A percentile compares a stretch with the other conserved stretches of the same genome.
Conservation (phyloP, 2,888 invertebrate genomes). For the Tetramorium bicarinatum region DNA sequence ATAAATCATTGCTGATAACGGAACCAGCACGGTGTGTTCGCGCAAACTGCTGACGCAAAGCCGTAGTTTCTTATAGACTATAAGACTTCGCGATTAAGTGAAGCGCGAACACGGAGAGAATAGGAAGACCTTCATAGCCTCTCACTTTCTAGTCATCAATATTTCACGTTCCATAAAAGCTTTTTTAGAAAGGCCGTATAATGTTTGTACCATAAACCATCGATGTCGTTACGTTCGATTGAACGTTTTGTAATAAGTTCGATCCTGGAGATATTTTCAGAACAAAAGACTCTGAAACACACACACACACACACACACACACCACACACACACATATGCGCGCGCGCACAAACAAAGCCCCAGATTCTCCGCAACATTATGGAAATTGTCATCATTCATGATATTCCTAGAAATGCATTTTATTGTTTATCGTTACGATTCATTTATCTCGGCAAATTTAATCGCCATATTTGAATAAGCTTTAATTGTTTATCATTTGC, state of each 20-base stretch:
- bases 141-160: conserved; percentile 53
- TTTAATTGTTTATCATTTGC: conserved; percentile 10
- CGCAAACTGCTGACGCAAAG: conserved; percentile 55
- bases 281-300: conserved; percentile 20
- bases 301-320: neutral
- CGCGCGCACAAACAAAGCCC: too few species aligned
- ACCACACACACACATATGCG: neutral
- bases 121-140: conserved; percentile 47
- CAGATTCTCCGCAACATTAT: conserved; percentile 11
- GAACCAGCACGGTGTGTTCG: conserved; percentile 6
- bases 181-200: conserved; percentile 46
- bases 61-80: conserved; percentile 50
- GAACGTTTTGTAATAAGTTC: conserved; percentile 47
- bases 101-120: conserved; percentile 44
- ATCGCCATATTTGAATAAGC: conserved; percentile 25
- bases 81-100: conserved; percentile 51
- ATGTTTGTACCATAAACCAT: conserved; percentile 34
- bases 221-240: conserved; percentile 42
- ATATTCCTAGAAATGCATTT: neutral
- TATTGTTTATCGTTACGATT: conserved; percentile 31
- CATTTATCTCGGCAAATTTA: conserved; percentile 2
- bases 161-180: conserved; percentile 51
- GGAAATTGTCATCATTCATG: conserved; percentile 13
- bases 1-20: conserved; percentile 53
- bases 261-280: conserved; percentile 22